Percentiles rank a stretch among this genome's conserved stretches.
Evolutionary conservation across 2,888 invertebrate species (phyloP).

Genomic region (Campopleginae sp.): DNA sequence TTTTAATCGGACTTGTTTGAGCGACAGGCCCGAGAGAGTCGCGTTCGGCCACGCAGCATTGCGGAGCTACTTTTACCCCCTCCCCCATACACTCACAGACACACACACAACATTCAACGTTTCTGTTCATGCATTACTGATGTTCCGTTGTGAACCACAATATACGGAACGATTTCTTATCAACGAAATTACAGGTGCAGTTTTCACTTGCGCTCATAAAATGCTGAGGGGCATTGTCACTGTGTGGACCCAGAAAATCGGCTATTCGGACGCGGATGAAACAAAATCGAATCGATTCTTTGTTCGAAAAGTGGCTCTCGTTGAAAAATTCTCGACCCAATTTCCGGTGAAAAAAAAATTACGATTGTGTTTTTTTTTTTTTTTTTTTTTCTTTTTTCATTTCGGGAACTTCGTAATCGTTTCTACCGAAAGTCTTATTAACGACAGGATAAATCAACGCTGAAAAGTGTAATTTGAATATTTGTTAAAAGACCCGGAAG

Average conservation of each 20-base stretch:
- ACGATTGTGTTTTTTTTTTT: too few species aligned
- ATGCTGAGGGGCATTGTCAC: neutral
- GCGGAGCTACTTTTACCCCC: slow-evolving; percentile 34
- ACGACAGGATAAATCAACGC: neutral
- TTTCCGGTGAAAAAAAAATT: too few species aligned
- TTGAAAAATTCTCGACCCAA: too few species aligned
- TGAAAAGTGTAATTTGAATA: neutral
- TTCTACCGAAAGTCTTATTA: too few species aligned
- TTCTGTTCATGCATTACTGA: slow-evolving; percentile 18
- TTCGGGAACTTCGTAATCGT: too few species aligned
- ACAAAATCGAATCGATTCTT: too few species aligned
- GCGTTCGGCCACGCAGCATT: slow-evolving; percentile 76
- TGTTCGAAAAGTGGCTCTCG: too few species aligned
- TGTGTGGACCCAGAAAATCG: neutral
- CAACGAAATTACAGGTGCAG: neutral
- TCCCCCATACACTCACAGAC: slow-evolving; percentile 8
- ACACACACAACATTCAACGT: neutral
- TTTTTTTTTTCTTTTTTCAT: too few species aligned
- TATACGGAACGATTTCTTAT: slow-evolving; percentile 10
- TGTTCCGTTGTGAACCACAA: slow-evolving; percentile 16
- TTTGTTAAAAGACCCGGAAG: neutral
- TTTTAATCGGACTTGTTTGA: slow-evolving; percentile 79
- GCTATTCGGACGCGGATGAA: neutral
- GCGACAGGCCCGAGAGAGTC: slow-evolving; percentile 69
- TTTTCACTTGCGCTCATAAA: neutral